Percentiles rank a stretch among this genome's conserved stretches.
Evolutionary conservation across 2,113 vertebrate genomes (phyloP).

Genomic region (Nematolebias whitei): DNA sequence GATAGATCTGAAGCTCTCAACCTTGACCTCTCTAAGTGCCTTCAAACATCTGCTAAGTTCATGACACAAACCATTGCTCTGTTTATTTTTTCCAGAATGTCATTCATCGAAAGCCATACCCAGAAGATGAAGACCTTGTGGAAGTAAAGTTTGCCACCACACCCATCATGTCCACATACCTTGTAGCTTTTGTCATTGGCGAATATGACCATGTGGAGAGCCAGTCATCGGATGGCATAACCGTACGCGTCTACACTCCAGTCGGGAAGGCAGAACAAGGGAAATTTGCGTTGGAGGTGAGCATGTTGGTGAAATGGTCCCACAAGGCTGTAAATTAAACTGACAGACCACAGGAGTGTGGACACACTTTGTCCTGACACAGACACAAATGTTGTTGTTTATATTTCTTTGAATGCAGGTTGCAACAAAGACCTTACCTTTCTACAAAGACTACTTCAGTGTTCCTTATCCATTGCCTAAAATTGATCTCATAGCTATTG

Average conservation of each 20-base stretch:
- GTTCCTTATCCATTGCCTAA: conserved; percentile 99
- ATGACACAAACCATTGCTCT: too few species aligned
- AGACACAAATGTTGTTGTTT: background rate
- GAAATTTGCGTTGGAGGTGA: conserved; percentile 97
- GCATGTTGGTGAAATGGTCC: background rate
- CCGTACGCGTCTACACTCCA: conserved; percentile 95
- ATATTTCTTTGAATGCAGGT: conserved; percentile 81
- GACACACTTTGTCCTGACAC: background rate
- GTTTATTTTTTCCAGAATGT: conserved; percentile 82
- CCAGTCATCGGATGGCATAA: conserved; percentile 89
- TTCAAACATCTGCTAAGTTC: too few species aligned
- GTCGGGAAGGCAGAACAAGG: conserved; percentile 96
- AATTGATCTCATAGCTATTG: conserved; percentile 99
- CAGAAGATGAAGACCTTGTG: conserved; percentile 90
- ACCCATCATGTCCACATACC: conserved; percentile 96
- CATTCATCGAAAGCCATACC: conserved; percentile 89
- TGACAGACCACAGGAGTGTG: background rate
- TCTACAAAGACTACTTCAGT: conserved; percentile 99
- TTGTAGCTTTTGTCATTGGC: conserved; percentile 97
- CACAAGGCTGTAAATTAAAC: too few species aligned
- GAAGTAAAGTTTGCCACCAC: conserved; percentile 95
- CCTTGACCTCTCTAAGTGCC: too few species aligned
- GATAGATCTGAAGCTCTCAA: too few species aligned
- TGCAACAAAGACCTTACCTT: conserved; percentile 98
- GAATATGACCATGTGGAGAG: conserved; percentile 97